These are phyloP conservation scores for Brachylomia viminalis DNA, from an alignment of 2,888 invertebrate species.

Conservation along the genomic window DNA sequence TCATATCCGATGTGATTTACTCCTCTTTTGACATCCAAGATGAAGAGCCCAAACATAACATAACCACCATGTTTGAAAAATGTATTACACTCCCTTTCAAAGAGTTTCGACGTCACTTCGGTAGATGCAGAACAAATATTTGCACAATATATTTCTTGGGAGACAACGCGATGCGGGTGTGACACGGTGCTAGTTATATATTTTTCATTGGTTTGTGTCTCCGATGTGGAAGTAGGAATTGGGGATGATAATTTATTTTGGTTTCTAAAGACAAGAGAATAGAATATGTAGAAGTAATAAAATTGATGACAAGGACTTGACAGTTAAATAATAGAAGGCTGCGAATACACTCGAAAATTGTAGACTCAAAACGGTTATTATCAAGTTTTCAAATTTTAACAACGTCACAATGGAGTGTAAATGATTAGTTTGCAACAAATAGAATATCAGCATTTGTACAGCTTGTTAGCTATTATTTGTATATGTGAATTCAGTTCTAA, in stretches of 20 bases:
- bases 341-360: not conserved
- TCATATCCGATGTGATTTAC: conserved; percentile 16
- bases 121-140: conserved; percentile 57
- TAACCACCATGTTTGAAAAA: conserved; percentile 31
- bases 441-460: not conserved
- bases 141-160: conserved; percentile 53
- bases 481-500: not conserved
- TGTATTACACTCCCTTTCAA: conserved; percentile 34
- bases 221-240: conserved; percentile 10
- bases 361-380: not conserved
- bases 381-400: not conserved
- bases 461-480: not conserved
- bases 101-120: conserved; percentile 30
- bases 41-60: conserved; percentile 19
- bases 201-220: conserved; percentile 39
- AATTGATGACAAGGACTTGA: too few relatives aligned
- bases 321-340: too few relatives aligned
- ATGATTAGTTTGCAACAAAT: not conserved
- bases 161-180: conserved; percentile 42
- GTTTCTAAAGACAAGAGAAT: not conserved
- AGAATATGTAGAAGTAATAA: not conserved
- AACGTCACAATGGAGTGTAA: too few relatives aligned
- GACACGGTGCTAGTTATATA: conserved; percentile 36
- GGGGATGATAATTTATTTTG: not conserved
- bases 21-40: conserved; percentile 3